Evolutionary conservation across 2,797 vertebrate genomes (phyloP).

Genomic region (Galaxias olidus): DNA sequence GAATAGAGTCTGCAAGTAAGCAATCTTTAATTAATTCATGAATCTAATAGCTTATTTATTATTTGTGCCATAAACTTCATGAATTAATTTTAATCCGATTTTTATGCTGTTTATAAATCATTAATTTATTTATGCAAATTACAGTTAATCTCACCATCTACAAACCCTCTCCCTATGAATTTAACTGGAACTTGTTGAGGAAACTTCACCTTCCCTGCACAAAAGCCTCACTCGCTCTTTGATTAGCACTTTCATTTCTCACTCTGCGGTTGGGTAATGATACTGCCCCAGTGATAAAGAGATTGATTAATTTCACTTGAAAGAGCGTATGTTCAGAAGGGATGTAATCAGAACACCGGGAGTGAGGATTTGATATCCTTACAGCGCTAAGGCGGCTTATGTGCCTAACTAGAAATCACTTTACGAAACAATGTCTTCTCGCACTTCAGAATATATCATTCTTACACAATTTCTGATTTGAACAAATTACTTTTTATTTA

Average conservation of each 20-base stretch:
- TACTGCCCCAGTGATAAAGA: conserved; percentile 89
- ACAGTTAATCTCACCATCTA: too few species aligned
- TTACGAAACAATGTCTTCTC: conserved; percentile 38
- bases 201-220: conserved; percentile 74
- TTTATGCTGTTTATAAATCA: too few species aligned
- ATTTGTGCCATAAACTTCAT: too few species aligned
- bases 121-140: too few species aligned
- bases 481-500: too few species aligned
- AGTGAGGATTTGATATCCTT: conserved; percentile 60
- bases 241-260: conserved; percentile 92
- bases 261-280: conserved; percentile 91
- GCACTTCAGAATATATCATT: conserved; percentile 33
- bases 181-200: conserved; percentile 52
- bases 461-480: not conserved
- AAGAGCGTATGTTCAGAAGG: conserved; percentile 85
- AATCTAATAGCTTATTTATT: too few species aligned
- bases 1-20: too few species aligned
- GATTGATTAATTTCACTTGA: conserved; percentile 96
- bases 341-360: conserved; percentile 68
- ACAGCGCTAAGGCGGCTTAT: conserved; percentile 46
- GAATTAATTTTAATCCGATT: too few species aligned
- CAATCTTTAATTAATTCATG: too few species aligned
- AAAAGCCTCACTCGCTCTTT: conserved; percentile 76
- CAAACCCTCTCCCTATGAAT: conserved; percentile 38
- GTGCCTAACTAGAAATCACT: conserved; percentile 60